These are phyloP conservation scores for Chymomyza costata DNA, from an alignment of 1,140 invertebrate genomes.

Conservation along the genomic window DNA sequence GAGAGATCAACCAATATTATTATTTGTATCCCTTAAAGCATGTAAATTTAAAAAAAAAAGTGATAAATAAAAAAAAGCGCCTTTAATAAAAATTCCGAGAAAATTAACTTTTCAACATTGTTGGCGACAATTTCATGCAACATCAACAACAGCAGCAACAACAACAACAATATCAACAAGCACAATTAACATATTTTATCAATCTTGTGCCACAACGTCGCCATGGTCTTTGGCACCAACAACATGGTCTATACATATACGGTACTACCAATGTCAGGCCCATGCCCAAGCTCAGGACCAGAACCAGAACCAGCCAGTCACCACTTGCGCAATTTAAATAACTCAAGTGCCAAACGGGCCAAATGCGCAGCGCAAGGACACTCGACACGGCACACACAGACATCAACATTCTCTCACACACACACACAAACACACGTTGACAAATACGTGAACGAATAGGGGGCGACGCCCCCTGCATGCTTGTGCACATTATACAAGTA, in stretches of 20 bases:
- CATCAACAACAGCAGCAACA: slow-evolving; percentile 10
- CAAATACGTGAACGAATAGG: neutral
- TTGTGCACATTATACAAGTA: no score
- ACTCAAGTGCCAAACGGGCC: slow-evolving; percentile 61
- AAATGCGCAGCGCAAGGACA: slow-evolving; percentile 51
- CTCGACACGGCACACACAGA: slow-evolving; percentile 34
- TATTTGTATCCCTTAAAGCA: neutral
- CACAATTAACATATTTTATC: slow-evolving; percentile 73
- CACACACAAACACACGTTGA: neutral
- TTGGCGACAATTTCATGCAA: slow-evolving; percentile 61
- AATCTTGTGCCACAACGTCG: slow-evolving; percentile 45
- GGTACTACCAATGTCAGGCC: neutral
- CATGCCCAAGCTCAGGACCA: no score
- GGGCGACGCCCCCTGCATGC: no score
- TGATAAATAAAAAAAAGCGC: neutral
- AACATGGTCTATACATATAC: neutral
- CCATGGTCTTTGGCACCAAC: slow-evolving; percentile 1
- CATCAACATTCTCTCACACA: neutral
- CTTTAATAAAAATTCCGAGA: slow-evolving; percentile 33
- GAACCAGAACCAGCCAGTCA: no score
- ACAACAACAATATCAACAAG: slow-evolving; percentile 29
- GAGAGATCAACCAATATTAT: no score
- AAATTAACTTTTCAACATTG: slow-evolving; percentile 72
- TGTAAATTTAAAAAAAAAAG: neutral
- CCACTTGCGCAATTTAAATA: slow-evolving; percentile 71